Base-by-base conservation (phyloP, 2,888 invertebrate species). In the Monopis laevigella region DNA sequence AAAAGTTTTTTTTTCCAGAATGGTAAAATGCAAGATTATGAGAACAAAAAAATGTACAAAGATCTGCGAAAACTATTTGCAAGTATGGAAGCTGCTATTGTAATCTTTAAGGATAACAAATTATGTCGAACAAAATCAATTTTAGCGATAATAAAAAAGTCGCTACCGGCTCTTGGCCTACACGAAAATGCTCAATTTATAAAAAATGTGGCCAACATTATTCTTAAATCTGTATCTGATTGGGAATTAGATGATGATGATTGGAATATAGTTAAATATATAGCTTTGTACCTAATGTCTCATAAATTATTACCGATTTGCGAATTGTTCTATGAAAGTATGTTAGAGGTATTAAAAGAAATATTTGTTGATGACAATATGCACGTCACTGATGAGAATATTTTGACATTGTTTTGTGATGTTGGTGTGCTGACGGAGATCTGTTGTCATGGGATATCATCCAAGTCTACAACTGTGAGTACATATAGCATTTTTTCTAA, bases 341-440 rank as follows among this genome's bases (percentile, higher is more conserved):
- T 86, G 51, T 72, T 81, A 16, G 70, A 71, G 30, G 71, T 82
- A 57, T 82, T 88, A 6, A 66, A 73, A 45, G 65, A 66, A 2
- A 71, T 83, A 21, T 62, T 89, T 29, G 83, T 86, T 16, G 82
- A 84, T 2, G 82, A 82, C 24, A 66, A 64, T 47, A 57, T 46
- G 38, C 58, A 62, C 53, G 72, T 55, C 55, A 57, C 42, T 8
- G 62, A 67, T 10, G 86, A 85, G 51, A 78, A 73, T 49, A 73
- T 77, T 53, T 62, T 82, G 48, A 72, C 61, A 28, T 80, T 88
- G 56, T 54, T 89, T 28, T 71, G 84, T 43, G 82, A 85, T 46
- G 69, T 84, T 11, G 73, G 73, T 30, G 62, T 88, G 39, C 54
- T 89, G 39, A 84, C 78, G 1, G 88, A 89, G 68, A 85, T 89